Percentiles rank a stretch among this genome's conserved stretches.
These are phyloP conservation scores for Steinernema scapterisci DNA, from an alignment of 2,888 invertebrate genomes.

Conservation along the genomic window DNA sequence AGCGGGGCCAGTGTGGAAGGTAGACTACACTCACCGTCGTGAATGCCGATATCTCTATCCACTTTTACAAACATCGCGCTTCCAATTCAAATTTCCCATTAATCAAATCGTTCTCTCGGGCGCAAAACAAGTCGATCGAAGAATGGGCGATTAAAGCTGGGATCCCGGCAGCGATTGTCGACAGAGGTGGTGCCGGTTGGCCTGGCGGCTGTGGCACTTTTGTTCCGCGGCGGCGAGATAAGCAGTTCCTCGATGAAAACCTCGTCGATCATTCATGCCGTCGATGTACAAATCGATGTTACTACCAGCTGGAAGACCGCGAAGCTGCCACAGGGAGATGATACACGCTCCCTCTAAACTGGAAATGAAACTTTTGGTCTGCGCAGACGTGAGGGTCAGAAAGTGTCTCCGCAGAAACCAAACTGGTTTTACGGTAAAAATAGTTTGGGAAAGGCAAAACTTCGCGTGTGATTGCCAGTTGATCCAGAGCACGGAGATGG, in stretches of 20 bases:
- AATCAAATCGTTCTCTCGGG: slow-evolving; percentile 25
- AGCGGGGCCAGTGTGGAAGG: neutral
- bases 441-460: too few species aligned
- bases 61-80: slow-evolving; percentile 31
- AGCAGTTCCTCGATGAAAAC: neutral
- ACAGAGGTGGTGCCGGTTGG: neutral
- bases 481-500: too few species aligned
- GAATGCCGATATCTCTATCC: neutral
- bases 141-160: slow-evolving; percentile 13
- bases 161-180: slow-evolving; percentile 2
- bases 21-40: slow-evolving; percentile 10
- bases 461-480: too few species aligned
- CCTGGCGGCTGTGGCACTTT: neutral
- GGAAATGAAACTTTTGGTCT: too few species aligned
- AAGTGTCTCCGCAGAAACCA: too few species aligned
- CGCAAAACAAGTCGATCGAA: slow-evolving; percentile 29
- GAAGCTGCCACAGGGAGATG: too few species aligned
- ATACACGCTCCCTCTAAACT: too few species aligned
- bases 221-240: neutral
- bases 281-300: too few species aligned
- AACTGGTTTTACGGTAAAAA: too few species aligned
- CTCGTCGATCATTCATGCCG: too few species aligned
- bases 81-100: slow-evolving; percentile 31
- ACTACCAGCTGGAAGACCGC: too few species aligned
- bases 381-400: too few species aligned